These are phyloP conservation scores for Drosophila sp. DNA, from an alignment of 1,140 invertebrate species.

Conservation along the genomic window DNA sequence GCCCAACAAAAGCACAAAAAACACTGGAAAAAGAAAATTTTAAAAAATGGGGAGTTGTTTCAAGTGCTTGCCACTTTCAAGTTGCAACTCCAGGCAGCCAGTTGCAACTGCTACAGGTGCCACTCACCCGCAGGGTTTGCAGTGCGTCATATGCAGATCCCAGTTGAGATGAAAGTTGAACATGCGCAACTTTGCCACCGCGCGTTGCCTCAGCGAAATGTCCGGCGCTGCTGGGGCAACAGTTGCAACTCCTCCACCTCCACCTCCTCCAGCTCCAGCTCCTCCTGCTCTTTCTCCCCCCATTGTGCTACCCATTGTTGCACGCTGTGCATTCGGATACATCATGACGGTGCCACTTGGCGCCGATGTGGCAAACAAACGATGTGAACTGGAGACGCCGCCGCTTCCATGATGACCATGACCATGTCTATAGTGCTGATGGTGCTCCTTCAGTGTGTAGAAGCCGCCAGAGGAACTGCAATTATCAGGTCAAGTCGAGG, in stretches of 20 bases:
- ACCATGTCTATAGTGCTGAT: constrained; percentile 67
- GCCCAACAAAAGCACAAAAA: constrained; percentile 70
- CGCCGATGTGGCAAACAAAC: constrained; percentile 75
- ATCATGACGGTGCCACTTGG: constrained; percentile 83
- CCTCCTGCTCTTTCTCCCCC: not conserved
- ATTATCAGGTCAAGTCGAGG: not conserved
- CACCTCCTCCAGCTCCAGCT: not conserved
- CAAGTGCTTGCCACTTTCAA: constrained; percentile 70
- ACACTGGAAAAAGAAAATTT: constrained; percentile 13
- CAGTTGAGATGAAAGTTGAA: constrained; percentile 84
- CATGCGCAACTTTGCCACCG: constrained; percentile 84
- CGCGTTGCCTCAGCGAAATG: constrained; percentile 81
- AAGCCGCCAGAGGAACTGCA: constrained; percentile 79
- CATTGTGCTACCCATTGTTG: not conserved
- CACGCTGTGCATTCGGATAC: constrained; percentile 73
- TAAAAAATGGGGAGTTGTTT: constrained; percentile 37
- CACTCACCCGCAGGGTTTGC: constrained; percentile 84
- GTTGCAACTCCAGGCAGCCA: constrained; percentile 46
- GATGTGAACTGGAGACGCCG: constrained; percentile 57
- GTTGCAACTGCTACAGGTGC: constrained; percentile 31
- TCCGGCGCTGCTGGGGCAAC: constrained; percentile 57
- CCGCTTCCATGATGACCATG: constrained; percentile 55
- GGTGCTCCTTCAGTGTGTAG: constrained; percentile 77
- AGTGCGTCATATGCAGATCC: constrained; percentile 84
- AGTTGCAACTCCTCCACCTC: constrained; percentile 7